Percentiles rank a stretch among this genome's conserved stretches.
Conservation (phyloP, 2,113 vertebrate species). For the Epinephelus moara region DNA sequence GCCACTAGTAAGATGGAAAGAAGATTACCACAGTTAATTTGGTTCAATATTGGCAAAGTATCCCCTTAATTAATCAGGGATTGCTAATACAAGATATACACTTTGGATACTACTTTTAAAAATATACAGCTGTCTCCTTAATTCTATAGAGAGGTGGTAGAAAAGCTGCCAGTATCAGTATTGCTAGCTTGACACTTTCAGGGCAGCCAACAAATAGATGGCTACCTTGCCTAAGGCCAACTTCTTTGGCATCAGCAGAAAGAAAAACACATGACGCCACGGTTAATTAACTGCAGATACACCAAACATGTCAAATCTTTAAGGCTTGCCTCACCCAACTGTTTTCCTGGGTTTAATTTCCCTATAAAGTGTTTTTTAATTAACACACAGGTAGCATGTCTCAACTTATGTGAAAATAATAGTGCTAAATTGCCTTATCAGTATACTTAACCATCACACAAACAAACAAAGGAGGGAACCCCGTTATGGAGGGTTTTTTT, state of each 20-base stretch:
- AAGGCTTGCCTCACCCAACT: conserved; percentile 4
- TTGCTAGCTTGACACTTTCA: conserved; percentile 34
- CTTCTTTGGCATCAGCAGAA: conserved; percentile 46
- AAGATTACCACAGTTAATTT: too few species aligned
- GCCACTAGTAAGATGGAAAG: too few species aligned
- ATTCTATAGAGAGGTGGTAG: not conserved
- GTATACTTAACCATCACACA: conserved; percentile 37
- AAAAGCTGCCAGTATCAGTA: conserved; percentile 34
- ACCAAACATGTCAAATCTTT: conserved; percentile 35
- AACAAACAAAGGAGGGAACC: conserved; percentile 31
- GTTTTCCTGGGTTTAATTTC: conserved; percentile 3
- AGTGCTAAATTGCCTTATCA: conserved; percentile 11
- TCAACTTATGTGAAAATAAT: conserved; percentile 16
- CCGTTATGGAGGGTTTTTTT: not conserved
- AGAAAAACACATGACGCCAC: conserved; percentile 46
- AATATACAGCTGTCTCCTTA: not conserved
- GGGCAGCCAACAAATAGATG: conserved; percentile 54
- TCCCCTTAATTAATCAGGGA: not conserved
- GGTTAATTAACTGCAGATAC: conserved; percentile 54
- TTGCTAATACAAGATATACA: not conserved
- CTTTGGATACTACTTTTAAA: not conserved
- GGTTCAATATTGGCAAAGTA: too few species aligned
- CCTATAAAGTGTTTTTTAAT: not conserved
- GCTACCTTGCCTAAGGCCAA: conserved; percentile 46
- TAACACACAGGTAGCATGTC: not conserved